phyloP scores from a whole-genome alignment of 2,888 invertebrate genomes.

The Eupithecia abbreviata region DNA sequence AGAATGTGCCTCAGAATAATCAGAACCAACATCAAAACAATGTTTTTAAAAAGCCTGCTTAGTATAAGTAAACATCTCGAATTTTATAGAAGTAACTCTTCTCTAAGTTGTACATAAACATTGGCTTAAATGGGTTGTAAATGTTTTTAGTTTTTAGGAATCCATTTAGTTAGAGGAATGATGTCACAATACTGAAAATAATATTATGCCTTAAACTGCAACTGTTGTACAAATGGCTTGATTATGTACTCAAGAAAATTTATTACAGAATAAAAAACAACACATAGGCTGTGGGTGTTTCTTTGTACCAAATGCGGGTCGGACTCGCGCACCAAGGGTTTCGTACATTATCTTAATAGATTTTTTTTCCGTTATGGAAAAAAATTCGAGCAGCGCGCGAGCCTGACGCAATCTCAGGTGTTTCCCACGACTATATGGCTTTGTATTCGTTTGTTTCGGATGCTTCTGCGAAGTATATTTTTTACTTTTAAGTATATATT shows the following conservation, averaged over 20 bases:
- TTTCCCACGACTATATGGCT: slow-evolving; percentile 72
- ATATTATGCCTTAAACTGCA: not conserved
- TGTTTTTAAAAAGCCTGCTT: slow-evolving; percentile 74
- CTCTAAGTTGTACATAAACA: not conserved
- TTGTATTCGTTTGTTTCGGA: slow-evolving; percentile 51
- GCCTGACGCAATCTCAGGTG: slow-evolving; percentile 84
- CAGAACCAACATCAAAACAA: slow-evolving; percentile 27
- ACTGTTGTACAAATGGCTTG: not conserved
- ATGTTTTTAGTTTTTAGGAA: not conserved
- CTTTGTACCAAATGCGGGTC: not conserved
- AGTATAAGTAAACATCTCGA: slow-evolving; percentile 45
- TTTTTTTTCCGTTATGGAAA: too few species aligned
- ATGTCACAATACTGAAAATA: not conserved
- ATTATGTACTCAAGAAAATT: not conserved
- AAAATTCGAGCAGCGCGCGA: slow-evolving; percentile 85
- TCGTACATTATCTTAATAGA: too few species aligned
- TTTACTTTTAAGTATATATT: too few species aligned
- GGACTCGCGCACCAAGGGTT: too few species aligned
- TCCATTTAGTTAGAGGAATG: not conserved
- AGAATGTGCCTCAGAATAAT: slow-evolving; percentile 47
- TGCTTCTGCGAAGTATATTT: slow-evolving; percentile 30
- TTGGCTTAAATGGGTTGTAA: not conserved
- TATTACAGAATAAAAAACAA: not conserved
- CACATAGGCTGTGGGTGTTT: not conserved
- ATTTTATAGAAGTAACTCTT: not conserved